Conservation (phyloP, 2,888 invertebrate species). For the Gymnocheta viridis region DNA sequence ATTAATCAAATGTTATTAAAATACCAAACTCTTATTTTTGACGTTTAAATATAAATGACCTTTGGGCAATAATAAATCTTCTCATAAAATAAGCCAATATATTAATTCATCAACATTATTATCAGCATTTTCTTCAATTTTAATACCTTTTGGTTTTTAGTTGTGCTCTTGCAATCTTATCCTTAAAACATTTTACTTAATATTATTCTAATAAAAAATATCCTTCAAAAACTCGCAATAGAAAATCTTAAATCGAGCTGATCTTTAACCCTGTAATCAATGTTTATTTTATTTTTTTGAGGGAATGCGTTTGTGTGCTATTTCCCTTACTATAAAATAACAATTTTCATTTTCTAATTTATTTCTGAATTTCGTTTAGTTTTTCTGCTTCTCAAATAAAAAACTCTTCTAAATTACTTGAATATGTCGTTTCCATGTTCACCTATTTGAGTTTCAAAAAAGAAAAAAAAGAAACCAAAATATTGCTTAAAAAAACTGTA, state of each 20-base stretch:
- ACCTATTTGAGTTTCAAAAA: slow-evolving; percentile 54
- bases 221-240: not conserved
- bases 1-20: too few relatives aligned
- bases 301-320: not conserved
- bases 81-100: too few relatives aligned
- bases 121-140: not conserved
- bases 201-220: not conserved
- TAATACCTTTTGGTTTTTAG: not conserved
- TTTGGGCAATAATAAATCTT: too few relatives aligned
- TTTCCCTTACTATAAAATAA: slow-evolving; percentile 11
- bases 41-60: too few relatives aligned
- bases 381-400: not conserved
- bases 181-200: not conserved
- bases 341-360: slow-evolving; percentile 50
- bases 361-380: slow-evolving; percentile 29
- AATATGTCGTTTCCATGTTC: slow-evolving; percentile 69
- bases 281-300: slow-evolving; percentile 18
- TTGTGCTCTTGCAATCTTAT: not conserved
- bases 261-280: slow-evolving; percentile 40
- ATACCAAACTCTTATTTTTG: too few relatives aligned
- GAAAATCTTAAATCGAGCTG: slow-evolving; percentile 15
- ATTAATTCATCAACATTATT: too few relatives aligned
- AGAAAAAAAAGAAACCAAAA: slow-evolving; percentile 14
- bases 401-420: slow-evolving; percentile 65
- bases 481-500: slow-evolving; percentile 34